These are phyloP conservation scores for Strix aluco DNA, from an alignment of 2,113 vertebrate genomes.

Conservation along the genomic window DNA sequence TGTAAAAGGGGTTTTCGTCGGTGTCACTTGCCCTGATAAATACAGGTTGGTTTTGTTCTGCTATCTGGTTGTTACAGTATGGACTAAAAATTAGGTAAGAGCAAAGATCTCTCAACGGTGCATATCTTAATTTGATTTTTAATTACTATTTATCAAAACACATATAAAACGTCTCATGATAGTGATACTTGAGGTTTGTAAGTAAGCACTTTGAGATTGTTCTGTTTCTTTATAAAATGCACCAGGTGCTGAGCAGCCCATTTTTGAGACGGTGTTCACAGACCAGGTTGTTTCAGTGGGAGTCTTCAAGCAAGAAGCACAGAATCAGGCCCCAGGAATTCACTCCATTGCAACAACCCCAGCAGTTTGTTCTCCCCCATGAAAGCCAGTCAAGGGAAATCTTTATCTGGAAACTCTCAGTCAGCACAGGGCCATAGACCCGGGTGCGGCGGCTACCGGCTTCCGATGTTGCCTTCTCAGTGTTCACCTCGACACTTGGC, in stretches of 20 bases:
- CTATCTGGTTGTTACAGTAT: neutral
- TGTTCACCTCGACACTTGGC: rapidly evolving
- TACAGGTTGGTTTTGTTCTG: neutral
- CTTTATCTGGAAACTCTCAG: neutral
- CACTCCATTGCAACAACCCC: neutral
- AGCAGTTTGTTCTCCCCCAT: neutral
- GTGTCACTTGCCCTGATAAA: neutral
- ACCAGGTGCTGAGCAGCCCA: neutral
- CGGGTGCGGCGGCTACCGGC: rapidly evolving
- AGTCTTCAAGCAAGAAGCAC: neutral
- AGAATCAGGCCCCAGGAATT: neutral
- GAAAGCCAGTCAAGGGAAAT: neutral
- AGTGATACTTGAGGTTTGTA: rapidly evolving
- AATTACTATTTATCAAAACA: neutral
- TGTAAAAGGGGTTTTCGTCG: neutral
- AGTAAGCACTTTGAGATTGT: neutral
- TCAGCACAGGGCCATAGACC: neutral
- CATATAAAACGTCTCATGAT: neutral
- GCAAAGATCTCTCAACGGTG: neutral
- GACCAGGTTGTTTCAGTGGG: neutral
- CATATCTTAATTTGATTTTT: neutral
- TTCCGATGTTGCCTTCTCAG: neutral
- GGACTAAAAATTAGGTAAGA: neutral
- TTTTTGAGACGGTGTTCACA: rapidly evolving
- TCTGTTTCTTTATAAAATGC: neutral